These are phyloP conservation scores for Diachrysia chrysitis DNA, from an alignment of 2,888 invertebrate genomes.

Conservation along the genomic window DNA sequence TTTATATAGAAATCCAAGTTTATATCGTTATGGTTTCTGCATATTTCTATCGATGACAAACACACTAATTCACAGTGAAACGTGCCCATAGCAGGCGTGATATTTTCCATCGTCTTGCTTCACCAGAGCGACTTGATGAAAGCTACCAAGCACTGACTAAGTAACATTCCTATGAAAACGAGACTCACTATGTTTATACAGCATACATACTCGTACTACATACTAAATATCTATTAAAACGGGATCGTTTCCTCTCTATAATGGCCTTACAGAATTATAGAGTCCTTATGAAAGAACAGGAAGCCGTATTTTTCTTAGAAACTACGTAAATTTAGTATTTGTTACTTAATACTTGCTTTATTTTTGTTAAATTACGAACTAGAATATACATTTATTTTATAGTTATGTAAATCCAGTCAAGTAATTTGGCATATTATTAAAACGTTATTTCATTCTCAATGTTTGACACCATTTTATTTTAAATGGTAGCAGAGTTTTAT, in stretches of 20 bases:
- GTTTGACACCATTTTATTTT: neutral
- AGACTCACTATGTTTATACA: slow-evolving; percentile 37
- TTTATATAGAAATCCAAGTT: neutral
- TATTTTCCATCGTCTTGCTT: slow-evolving; percentile 55
- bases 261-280: slow-evolving; percentile 21
- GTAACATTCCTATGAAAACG: slow-evolving; percentile 65
- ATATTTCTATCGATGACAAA: neutral
- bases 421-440: neutral
- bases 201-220: slow-evolving; percentile 2
- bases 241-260: slow-evolving; percentile 46
- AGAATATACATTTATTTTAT: neutral
- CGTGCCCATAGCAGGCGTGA: slow-evolving; percentile 44
- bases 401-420: neutral
- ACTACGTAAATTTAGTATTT: neutral
- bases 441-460: neutral
- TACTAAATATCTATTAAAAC: too few relatives aligned
- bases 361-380: neutral
- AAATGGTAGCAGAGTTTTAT: too few relatives aligned
- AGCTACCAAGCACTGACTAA: slow-evolving; percentile 53
- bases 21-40: neutral
- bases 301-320: slow-evolving; percentile 18
- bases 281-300: slow-evolving; percentile 28
- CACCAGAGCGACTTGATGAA: slow-evolving; percentile 59
- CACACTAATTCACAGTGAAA: slow-evolving; percentile 52
- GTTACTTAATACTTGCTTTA: neutral